Conservation (phyloP, 1,140 invertebrate species). For the Calephelis virginiensis region DNA sequence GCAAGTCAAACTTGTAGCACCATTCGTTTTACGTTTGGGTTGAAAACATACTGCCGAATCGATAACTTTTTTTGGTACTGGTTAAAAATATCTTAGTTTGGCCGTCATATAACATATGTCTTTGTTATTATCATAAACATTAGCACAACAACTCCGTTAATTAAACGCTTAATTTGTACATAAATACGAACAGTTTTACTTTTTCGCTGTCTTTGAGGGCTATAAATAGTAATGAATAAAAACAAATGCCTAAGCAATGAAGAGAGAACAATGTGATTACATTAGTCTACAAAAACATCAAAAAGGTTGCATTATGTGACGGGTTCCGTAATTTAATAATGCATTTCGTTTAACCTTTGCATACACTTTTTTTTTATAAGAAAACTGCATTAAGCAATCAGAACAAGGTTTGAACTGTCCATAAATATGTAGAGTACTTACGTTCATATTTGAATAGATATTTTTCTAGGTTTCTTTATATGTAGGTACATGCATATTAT, state of each 20-base stretch:
- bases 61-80: no score
- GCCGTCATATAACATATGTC: not conserved
- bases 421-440: no score
- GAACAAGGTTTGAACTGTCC: no score
- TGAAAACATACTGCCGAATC: no score
- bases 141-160: not conserved
- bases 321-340: conserved; percentile 6
- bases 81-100: no score
- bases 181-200: not conserved
- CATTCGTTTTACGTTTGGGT: no score
- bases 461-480: no score
- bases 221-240: conserved; percentile 3
- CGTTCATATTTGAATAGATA: no score
- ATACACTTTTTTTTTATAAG: not conserved
- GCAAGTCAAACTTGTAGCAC: no score
- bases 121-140: conserved; percentile 19
- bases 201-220: conserved; percentile 7
- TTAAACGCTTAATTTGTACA: conserved; percentile 7
- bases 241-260: not conserved
- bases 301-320: not conserved
- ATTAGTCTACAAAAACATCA: not conserved
- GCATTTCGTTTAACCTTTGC: not conserved
- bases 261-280: conserved; percentile 3
- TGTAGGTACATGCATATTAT: no score
- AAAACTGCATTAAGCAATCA: no score